Base-by-base conservation (phyloP, 1,140 invertebrate species). In the Aphis gossypii region DNA sequence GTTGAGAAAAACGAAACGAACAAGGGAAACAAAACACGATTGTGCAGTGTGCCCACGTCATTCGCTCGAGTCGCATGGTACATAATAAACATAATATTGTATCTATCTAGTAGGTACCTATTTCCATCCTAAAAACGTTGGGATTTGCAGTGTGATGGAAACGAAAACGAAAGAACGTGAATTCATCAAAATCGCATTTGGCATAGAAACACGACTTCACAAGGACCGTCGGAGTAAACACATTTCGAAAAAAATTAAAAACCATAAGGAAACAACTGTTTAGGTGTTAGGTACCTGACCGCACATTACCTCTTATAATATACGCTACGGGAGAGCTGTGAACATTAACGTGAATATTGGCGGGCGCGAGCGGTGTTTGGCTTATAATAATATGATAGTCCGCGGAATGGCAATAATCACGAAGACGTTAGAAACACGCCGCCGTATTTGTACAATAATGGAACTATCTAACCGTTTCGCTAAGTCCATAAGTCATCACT, bases 131-230 rank as follows among this genome's bases (percentile, higher is more conserved):
- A 48, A 87, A 87, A 87, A 14, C 84, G 44, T 87, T 20, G 23
- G 1, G 14, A 48, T 86, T 44, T 44, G 7, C n/a, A n/a, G n/a
- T 44, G 21, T 25, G 30, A 30, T 20, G 44, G 56, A 60, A 48
- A 87, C 84, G 84, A n/a, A 44, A 38, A 35, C n/a, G 23, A 3
- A 68, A 41, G 8, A 89, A 2, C 35, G 54, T 54, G 51, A 56
- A 56, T 56, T 56, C 48, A 89, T 89, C 51, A 89, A 89, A 89
- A 89, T 56, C 35, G 30, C 51, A 89, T 89, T 89, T 89, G 38
- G 35, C 21, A 35, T 41, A 14, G 54, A 84, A 41, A 41, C 38
- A 11, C 6, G 60, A 76, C 11, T 76, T 76, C 60, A 76, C 0
- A 14, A 18, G 60, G 30, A 14, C 30, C 60, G 60, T 68, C 30